Conservation (phyloP, 2,888 invertebrate species). For the Drosophila buzzatii region DNA sequence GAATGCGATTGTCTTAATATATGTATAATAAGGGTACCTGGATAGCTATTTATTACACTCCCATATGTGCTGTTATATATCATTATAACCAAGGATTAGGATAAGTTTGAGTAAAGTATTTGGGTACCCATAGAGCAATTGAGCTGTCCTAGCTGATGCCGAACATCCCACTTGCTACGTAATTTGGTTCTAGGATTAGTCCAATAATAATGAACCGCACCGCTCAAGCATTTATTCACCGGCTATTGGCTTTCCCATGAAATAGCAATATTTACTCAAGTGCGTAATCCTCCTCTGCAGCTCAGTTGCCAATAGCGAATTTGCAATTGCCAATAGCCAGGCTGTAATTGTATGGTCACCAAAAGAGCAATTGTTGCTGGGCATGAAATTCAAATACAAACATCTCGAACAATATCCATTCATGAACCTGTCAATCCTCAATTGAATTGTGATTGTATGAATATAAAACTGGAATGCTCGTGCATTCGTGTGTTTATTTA, state of each 20-base stretch:
- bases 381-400: slow-evolving; percentile 74
- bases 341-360: slow-evolving; percentile 47
- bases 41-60: background rate
- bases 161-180: slow-evolving; percentile 57
- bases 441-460: slow-evolving; percentile 72
- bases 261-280: slow-evolving; percentile 66
- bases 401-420: slow-evolving; percentile 72
- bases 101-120: slow-evolving; percentile 16
- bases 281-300: slow-evolving; percentile 65
- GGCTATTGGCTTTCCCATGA: slow-evolving; percentile 74
- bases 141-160: slow-evolving; percentile 2
- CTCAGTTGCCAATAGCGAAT: slow-evolving; percentile 1
- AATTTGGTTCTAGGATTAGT: slow-evolving; percentile 67
- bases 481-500: slow-evolving; percentile 69
- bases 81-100: slow-evolving; percentile 1
- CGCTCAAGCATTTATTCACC: slow-evolving; percentile 37
- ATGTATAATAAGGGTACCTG: no score
- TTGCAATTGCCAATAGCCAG: slow-evolving; percentile 16
- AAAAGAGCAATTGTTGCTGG: slow-evolving; percentile 75
- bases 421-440: slow-evolving; percentile 80
- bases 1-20: no score
- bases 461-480: slow-evolving; percentile 49
- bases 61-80: background rate
- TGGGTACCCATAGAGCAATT: slow-evolving; percentile 18
- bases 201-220: slow-evolving; percentile 70